A percentile compares a stretch with the other conserved stretches of the same genome.
Conservation (phyloP, 2,888 invertebrate species). For the Cryptocephalus moraei region DNA sequence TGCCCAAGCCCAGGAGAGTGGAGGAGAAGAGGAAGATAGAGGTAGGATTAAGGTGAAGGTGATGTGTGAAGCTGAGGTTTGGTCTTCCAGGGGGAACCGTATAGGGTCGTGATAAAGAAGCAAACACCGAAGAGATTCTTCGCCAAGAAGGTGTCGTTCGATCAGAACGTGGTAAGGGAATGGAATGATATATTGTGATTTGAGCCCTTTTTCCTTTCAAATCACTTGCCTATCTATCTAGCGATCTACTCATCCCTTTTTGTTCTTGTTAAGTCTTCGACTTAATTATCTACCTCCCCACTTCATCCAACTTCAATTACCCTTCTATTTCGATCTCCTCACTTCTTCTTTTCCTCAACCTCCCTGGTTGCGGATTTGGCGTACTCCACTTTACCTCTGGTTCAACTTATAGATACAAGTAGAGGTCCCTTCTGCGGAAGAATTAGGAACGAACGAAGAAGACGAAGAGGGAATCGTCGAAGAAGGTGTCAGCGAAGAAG, state of each 20-base stretch:
- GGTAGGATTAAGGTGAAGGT: slow-evolving; percentile 11
- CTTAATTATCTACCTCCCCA: too few relatives aligned
- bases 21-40: slow-evolving; percentile 23
- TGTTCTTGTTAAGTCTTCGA: too few relatives aligned
- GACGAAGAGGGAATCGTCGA: slow-evolving; percentile 3
- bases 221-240: too few relatives aligned
- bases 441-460: slow-evolving; percentile 10
- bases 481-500: slow-evolving; percentile 5
- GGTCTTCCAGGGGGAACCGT: slow-evolving; percentile 27
- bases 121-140: slow-evolving; percentile 23
- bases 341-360: too few relatives aligned
- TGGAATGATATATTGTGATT: too few relatives aligned
- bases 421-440: not conserved
- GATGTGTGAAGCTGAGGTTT: not conserved
- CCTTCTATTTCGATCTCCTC: too few relatives aligned
- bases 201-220: too few relatives aligned
- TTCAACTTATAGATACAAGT: too few relatives aligned
- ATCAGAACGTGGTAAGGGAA: slow-evolving; percentile 15
- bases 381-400: too few relatives aligned
- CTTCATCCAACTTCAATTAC: not conserved
- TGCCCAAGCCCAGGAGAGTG: slow-evolving; percentile 39
- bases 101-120: slow-evolving; percentile 33
- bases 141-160: slow-evolving; percentile 20
- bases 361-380: too few relatives aligned
- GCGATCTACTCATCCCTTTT: too few relatives aligned